Evolutionary conservation across 2,888 invertebrate genomes (phyloP).

Genomic region (Nomada flava): DNA sequence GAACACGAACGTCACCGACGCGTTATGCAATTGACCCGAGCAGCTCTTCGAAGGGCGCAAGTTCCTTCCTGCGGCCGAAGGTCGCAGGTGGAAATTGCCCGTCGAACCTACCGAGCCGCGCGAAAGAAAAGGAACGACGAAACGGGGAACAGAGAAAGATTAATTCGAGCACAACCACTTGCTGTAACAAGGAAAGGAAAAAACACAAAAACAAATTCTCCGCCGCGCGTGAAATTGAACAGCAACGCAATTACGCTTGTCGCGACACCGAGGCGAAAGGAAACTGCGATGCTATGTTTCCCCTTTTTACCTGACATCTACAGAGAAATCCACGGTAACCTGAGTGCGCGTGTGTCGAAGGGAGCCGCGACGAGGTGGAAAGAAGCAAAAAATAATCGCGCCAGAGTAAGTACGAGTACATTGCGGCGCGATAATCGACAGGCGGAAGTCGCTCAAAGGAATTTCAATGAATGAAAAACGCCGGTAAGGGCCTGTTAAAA

Average conservation of each 20-base stretch:
- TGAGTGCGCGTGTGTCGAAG: neutral
- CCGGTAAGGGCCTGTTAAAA: constrained; percentile 81
- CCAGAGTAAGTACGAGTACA: neutral
- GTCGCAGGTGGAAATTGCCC: constrained; percentile 22
- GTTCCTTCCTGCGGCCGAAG: constrained; percentile 45
- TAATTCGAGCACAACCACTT: too few species aligned
- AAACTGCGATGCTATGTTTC: too few species aligned
- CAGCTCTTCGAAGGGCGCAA: constrained; percentile 56
- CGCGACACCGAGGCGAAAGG: too few species aligned
- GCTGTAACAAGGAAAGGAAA: too few species aligned
- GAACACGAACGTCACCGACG: constrained; percentile 57
- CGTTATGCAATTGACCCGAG: constrained; percentile 59
- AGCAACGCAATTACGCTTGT: too few species aligned
- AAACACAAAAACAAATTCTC: too few species aligned
- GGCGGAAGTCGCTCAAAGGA: constrained; percentile 74
- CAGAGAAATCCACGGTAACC: neutral
- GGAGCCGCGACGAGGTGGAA: neutral
- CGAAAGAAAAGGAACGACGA: too few species aligned
- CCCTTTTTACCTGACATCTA: neutral
- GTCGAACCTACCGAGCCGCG: neutral
- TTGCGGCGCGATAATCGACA: constrained; percentile 46
- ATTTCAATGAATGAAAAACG: constrained; percentile 82
- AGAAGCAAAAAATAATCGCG: neutral
- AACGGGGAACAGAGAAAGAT: too few species aligned
- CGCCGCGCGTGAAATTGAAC: too few species aligned